These are phyloP conservation scores for Philonicus albiceps DNA, from an alignment of 2,888 invertebrate species.

Conservation along the genomic window DNA sequence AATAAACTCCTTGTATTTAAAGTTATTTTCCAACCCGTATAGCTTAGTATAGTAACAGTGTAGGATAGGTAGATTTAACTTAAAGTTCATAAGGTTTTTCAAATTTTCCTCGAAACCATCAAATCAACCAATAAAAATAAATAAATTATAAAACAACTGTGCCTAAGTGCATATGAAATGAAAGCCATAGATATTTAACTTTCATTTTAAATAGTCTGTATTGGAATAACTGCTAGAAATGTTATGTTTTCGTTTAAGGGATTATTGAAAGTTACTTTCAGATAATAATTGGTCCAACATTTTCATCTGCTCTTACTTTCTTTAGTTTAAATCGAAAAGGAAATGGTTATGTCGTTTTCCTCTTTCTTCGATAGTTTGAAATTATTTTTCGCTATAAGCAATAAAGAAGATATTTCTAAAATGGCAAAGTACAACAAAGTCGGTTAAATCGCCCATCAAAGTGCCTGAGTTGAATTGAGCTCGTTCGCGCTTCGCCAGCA, in stretches of 20 bases:
- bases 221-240: not conserved
- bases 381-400: not conserved
- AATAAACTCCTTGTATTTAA: too few species aligned
- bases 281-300: not conserved
- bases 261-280: not conserved
- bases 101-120: too few species aligned
- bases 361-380: not conserved
- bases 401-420: not conserved
- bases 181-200: too few species aligned
- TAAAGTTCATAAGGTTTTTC: too few species aligned
- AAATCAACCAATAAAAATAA: too few species aligned
- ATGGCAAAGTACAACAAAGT: not conserved
- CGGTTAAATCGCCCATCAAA: not conserved
- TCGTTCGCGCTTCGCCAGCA: not conserved
- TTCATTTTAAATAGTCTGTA: too few species aligned
- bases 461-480: not conserved
- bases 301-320: not conserved
- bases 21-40: too few species aligned
- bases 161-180: too few species aligned
- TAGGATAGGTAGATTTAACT: too few species aligned
- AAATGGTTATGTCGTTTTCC: not conserved
- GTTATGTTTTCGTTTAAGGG: not conserved
- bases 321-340: not conserved
- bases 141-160: too few species aligned
- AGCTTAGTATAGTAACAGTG: too few species aligned